Conservation (phyloP, 2,797 vertebrate species). For the Podarcis lilfordi region DNA sequence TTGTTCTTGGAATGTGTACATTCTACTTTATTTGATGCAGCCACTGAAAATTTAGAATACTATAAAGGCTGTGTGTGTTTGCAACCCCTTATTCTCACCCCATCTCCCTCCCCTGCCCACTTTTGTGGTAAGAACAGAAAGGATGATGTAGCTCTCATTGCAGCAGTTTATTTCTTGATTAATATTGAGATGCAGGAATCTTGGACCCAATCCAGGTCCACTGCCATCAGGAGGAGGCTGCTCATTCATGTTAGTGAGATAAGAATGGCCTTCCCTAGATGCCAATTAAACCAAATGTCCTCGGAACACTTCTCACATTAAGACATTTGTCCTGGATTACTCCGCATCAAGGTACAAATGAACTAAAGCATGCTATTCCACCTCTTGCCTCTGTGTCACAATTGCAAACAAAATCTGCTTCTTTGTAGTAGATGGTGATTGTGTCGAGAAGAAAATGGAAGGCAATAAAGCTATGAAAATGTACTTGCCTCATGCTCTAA, state of each 20-base stretch:
- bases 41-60: slow-evolving; percentile 12
- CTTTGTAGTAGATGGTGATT: slow-evolving; percentile 67
- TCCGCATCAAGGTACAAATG: slow-evolving; percentile 15
- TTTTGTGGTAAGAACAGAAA: not conserved
- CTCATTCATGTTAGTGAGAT: not conserved
- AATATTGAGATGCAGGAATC: not conserved
- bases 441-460: slow-evolving; percentile 72
- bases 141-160: not conserved
- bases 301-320: not conserved
- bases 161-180: slow-evolving; percentile 15
- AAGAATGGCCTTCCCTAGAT: not conserved
- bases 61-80: not conserved
- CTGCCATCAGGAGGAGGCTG: not conserved
- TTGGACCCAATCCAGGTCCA: slow-evolving; percentile 8
- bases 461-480: not conserved
- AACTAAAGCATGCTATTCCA: slow-evolving; percentile 42
- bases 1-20: slow-evolving; percentile 48
- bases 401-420: slow-evolving; percentile 61
- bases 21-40: slow-evolving; percentile 34
- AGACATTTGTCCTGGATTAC: not conserved
- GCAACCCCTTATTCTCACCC: not conserved
- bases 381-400: slow-evolving; percentile 54
- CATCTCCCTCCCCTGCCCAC: not conserved
- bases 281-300: not conserved
- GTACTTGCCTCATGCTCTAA: not conserved